Evolutionary conservation across 2,113 vertebrate species (phyloP).

Genomic region (Lepus europaeus): DNA sequence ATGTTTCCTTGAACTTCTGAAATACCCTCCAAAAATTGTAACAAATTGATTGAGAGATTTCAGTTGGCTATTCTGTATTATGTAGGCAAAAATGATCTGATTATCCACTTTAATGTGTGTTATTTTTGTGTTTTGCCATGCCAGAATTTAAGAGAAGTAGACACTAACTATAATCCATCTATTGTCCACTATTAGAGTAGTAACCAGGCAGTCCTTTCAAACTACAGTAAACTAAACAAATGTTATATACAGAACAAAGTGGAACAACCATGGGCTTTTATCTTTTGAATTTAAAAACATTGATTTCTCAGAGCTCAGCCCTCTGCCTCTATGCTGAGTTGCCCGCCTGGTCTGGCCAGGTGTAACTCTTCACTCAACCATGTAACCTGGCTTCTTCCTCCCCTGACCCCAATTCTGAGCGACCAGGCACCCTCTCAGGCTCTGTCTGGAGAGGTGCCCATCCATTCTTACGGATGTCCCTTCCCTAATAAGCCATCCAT

Average conservation of each 20-base stretch:
- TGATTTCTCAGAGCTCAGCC: background rate
- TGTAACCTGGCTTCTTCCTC: too few species aligned
- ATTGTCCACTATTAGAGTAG: background rate
- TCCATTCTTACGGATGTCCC: too few species aligned
- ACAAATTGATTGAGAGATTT: background rate
- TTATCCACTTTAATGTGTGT: background rate
- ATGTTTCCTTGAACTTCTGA: too few species aligned
- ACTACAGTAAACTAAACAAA: background rate
- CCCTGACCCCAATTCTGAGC: too few species aligned
- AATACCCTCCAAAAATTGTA: too few species aligned
- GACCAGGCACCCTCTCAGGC: too few species aligned
- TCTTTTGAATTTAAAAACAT: background rate
- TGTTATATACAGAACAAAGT: background rate
- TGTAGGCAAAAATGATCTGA: background rate
- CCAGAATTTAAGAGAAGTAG: background rate
- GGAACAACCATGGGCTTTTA: background rate
- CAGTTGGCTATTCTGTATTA: background rate
- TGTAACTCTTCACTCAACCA: too few species aligned
- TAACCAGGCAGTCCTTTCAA: fast-evolving
- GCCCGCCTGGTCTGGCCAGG: too few species aligned
- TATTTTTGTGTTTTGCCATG: background rate
- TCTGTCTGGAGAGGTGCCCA: too few species aligned
- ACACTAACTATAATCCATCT: background rate
- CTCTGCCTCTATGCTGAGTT: too few species aligned
- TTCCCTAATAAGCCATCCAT: too few species aligned